These are phyloP conservation scores for Pagetopsis macropterus DNA, from an alignment of 2,797 vertebrate genomes.

Conservation along the genomic window DNA sequence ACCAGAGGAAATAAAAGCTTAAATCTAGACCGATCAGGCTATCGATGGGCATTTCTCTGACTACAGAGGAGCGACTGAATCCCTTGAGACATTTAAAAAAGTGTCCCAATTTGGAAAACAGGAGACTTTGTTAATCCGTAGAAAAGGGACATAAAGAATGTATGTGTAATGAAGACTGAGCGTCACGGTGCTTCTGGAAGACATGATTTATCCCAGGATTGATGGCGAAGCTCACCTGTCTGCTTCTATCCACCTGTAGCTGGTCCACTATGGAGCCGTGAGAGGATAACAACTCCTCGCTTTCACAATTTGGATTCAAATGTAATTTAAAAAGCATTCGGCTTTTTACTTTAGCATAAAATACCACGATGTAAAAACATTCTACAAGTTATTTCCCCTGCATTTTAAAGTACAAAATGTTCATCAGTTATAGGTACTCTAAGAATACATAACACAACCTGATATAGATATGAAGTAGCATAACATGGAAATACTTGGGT, in stretches of 20 bases:
- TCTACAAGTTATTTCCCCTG: neutral
- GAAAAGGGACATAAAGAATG: neutral
- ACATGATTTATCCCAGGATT: neutral
- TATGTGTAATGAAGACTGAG: neutral
- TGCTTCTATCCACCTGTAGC: conserved; percentile 20
- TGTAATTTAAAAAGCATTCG: neutral
- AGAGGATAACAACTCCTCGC: too few relatives aligned
- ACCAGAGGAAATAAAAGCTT: conserved; percentile 49
- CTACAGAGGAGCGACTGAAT: conserved; percentile 26
- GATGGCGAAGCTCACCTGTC: conserved; percentile 16
- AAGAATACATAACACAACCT: neutral
- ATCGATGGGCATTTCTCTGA: conserved; percentile 21
- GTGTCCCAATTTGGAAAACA: neutral
- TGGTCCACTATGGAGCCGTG: neutral
- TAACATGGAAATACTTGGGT: neutral
- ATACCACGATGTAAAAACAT: neutral
- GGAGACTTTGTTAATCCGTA: neutral
- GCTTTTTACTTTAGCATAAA: neutral
- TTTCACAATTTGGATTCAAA: neutral
- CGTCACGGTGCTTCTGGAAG: neutral
- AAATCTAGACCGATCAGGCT: conserved; percentile 33
- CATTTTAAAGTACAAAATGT: neutral
- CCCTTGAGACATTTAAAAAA: neutral
- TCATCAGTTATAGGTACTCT: neutral
- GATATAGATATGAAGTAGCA: neutral